These are phyloP conservation scores for Lindbergichthys nudifrons DNA, from an alignment of 2,797 vertebrate genomes.

Conservation along the genomic window DNA sequence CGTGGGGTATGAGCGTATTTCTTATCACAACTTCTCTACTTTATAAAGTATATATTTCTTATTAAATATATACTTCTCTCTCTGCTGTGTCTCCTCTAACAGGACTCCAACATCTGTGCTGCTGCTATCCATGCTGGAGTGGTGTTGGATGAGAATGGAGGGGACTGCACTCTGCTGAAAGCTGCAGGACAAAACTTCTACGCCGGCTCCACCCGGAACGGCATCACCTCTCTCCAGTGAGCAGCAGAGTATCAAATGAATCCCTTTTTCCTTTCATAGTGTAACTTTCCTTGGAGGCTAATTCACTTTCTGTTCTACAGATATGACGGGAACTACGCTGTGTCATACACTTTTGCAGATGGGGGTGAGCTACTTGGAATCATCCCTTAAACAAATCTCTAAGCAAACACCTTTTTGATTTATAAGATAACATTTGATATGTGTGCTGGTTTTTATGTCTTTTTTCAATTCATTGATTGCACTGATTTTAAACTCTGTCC, in stretches of 20 bases:
- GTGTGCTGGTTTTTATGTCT: background rate
- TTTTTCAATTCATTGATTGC: background rate
- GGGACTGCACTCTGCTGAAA: constrained; percentile 85
- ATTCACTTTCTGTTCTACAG: constrained; percentile 55
- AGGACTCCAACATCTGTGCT: constrained; percentile 87
- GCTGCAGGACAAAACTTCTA: constrained; percentile 78
- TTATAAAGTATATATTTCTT: background rate
- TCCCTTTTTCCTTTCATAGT: too few relatives aligned
- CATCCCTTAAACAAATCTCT: background rate
- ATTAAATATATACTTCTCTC: background rate
- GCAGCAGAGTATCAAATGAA: constrained; percentile 15
- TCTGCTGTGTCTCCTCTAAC: constrained; percentile 13
- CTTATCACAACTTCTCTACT: background rate
- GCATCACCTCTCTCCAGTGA: constrained; percentile 82
- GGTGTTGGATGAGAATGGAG: constrained; percentile 80
- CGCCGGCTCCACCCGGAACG: constrained; percentile 79
- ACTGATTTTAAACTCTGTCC: background rate
- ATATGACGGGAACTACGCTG: constrained; percentile 67
- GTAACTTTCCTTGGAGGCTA: background rate
- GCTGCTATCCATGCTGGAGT: constrained; percentile 86
- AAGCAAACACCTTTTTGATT: background rate
- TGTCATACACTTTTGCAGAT: constrained; percentile 84
- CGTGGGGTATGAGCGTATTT: constrained; percentile 74
- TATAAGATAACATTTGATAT: background rate
- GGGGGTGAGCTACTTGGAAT: constrained; percentile 76